Evolutionary conservation across 2,113 vertebrate genomes (phyloP).

Genomic region (Triplophysa rosa): DNA sequence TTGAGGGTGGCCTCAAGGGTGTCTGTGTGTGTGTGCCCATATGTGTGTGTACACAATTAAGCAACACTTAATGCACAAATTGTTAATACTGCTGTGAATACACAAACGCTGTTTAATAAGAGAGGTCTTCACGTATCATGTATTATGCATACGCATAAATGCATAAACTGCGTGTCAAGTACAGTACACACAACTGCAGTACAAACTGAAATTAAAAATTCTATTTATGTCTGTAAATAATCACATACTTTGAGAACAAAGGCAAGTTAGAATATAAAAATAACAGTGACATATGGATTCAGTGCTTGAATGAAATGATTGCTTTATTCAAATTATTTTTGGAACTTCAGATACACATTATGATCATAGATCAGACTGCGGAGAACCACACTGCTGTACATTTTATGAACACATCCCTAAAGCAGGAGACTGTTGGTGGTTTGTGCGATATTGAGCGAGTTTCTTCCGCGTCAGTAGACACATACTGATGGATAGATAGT

Average conservation of each 20-base stretch:
- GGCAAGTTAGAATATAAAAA: no score
- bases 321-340: no score
- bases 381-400: neutral
- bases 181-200: neutral
- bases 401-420: neutral
- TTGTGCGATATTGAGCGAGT: conserved; percentile 24
- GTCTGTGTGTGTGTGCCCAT: conserved; percentile 32
- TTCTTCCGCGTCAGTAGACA: conserved; percentile 10
- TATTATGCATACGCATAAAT: neutral
- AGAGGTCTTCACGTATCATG: neutral
- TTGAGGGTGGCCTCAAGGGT: conserved; percentile 35
- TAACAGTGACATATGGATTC: no score
- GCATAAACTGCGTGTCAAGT: neutral
- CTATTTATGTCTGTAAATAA: no score
- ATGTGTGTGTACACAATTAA: conserved; percentile 34
- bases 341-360: no score
- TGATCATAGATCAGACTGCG: neutral
- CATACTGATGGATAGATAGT: neutral
- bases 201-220: no score
- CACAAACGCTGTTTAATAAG: neutral
- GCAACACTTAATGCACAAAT: conserved; percentile 16
- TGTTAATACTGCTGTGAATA: conserved; percentile 1
- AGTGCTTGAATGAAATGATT: no score
- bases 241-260: no score
- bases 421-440: neutral